Percentiles rank a stretch among this genome's conserved stretches.
These are phyloP conservation scores for Anguilla marmorata DNA, from an alignment of 2,797 vertebrate genomes.

Conservation along the genomic window DNA sequence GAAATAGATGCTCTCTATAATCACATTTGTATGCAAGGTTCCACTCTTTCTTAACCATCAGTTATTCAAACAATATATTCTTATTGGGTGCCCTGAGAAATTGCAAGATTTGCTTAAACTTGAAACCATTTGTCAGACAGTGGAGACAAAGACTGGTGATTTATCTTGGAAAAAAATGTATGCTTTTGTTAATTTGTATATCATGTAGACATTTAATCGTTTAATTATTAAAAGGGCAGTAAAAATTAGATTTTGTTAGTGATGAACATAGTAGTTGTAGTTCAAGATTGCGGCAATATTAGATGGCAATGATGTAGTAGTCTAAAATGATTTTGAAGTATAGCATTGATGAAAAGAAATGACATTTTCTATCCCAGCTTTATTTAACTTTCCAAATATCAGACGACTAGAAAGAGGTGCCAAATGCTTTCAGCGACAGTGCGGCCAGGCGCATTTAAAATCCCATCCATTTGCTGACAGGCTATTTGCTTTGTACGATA, in stretches of 20 bases:
- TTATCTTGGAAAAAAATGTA: neutral
- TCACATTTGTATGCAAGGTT: neutral
- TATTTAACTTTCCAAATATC: neutral
- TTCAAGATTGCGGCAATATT: neutral
- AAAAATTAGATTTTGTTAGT: neutral
- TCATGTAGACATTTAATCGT: neutral
- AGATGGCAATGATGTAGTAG: neutral
- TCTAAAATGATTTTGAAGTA: neutral
- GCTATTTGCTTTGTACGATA: conserved; percentile 12
- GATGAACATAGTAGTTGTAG: neutral
- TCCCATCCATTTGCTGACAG: conserved; percentile 31
- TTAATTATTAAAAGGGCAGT: neutral
- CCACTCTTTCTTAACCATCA: neutral
- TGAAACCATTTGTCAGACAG: neutral
- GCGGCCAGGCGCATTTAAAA: conserved; percentile 32
- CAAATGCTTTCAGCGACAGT: neutral
- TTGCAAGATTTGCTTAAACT: neutral
- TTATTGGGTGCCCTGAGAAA: neutral
- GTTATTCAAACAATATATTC: neutral
- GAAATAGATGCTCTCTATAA: neutral
- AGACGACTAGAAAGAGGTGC: neutral
- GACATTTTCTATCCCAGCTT: neutral
- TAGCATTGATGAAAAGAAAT: neutral
- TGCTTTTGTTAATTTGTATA: neutral
- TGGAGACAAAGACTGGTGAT: neutral